Evolutionary conservation across 1,140 invertebrate genomes (phyloP).

Genomic region (Vanessa atalanta): DNA sequence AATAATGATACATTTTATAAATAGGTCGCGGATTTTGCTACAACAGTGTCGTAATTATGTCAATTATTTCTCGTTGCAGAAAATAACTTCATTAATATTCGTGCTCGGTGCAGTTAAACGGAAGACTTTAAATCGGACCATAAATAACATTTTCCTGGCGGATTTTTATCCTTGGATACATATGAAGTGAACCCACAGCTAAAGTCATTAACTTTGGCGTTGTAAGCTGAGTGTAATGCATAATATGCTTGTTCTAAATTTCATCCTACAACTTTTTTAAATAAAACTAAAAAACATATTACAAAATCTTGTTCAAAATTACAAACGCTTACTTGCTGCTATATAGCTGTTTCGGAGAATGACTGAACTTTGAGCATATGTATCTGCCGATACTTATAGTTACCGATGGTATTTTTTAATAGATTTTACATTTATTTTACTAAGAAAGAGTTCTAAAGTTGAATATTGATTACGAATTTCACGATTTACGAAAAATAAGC

Average conservation of each 20-base stretch:
- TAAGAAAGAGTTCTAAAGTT: no score
- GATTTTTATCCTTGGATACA: conserved; percentile 25
- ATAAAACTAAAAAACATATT: no score
- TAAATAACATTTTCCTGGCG: conserved; percentile 31
- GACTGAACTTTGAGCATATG: no score
- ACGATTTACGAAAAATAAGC: no score
- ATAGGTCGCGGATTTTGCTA: conserved; percentile 26
- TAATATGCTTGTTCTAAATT: background rate
- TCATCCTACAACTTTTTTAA: background rate
- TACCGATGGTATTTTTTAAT: no score
- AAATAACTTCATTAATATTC: conserved; percentile 42
- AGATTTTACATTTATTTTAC: no score
- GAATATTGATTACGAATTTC: no score
- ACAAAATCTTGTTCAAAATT: no score
- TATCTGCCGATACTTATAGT: no score
- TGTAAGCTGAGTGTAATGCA: background rate
- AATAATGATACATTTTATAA: conserved; percentile 27
- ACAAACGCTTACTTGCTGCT: no score
- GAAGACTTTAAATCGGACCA: conserved; percentile 33
- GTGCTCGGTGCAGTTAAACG: conserved; percentile 29
- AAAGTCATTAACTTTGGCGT: background rate
- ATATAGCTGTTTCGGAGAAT: no score
- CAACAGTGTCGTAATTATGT: conserved; percentile 28
- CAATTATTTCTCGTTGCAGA: conserved; percentile 39
- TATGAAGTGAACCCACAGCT: background rate